phyloP scores from a whole-genome alignment of 2,888 invertebrate genomes.

The Erebia aethiops region DNA sequence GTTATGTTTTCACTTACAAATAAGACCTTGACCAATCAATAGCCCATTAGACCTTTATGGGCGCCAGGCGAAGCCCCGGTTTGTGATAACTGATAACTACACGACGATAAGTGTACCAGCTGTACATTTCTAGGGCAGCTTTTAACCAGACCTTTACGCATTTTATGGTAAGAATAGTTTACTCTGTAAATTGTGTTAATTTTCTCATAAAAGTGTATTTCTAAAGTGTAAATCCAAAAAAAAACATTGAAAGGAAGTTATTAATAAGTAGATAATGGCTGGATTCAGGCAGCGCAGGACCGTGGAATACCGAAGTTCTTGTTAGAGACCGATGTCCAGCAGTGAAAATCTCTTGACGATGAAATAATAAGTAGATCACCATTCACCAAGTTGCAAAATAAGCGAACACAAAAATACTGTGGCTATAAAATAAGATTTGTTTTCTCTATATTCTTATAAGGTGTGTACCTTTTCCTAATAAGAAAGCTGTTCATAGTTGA shows the following conservation, averaged over 20 bases:
- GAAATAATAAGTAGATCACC: too few relatives aligned
- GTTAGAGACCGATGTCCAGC: too few relatives aligned
- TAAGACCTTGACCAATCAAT: constrained; percentile 31
- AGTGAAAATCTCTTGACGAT: too few relatives aligned
- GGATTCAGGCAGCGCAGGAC: too few relatives aligned
- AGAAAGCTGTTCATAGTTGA: constrained; percentile 18
- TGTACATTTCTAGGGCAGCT: constrained; percentile 8
- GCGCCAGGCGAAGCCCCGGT: constrained; percentile 9
- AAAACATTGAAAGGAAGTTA: not conserved
- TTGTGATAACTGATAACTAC: constrained; percentile 3
- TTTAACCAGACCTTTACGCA: not conserved
- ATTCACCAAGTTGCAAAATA: too few relatives aligned
- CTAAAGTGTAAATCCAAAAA: not conserved
- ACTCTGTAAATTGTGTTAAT: not conserved
- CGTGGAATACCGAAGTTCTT: too few relatives aligned
- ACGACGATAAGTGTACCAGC: constrained; percentile 7
- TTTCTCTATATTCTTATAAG: constrained; percentile 9
- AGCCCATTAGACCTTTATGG: constrained; percentile 27
- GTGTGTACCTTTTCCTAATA: not conserved
- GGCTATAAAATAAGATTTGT: constrained; percentile 3
- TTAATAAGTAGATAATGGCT: not conserved
- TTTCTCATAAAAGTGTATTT: constrained; percentile 1
- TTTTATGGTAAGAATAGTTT: not conserved
- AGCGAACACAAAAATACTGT: not conserved
- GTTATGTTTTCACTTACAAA: constrained; percentile 36